Evolutionary conservation across 30 jellyfish, hydroid and myxozoan genomes (phyloP), one percentile per base, ranked within the genome.

Genomic region (Aurelia aurita): DNA sequence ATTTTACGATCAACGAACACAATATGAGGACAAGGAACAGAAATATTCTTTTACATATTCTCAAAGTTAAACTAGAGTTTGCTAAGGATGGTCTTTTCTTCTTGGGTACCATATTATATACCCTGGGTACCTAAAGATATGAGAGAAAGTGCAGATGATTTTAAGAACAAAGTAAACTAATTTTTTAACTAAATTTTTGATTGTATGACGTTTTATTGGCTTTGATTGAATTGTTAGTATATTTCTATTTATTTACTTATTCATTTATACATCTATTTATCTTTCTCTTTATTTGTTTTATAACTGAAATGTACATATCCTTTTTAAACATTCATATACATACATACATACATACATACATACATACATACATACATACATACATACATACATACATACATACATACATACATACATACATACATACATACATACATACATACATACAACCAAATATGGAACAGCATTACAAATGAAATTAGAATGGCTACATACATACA

Each of bases 21-120:
- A 44, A 69, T 45, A 35, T 23, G 61, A 69, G 80, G 67, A 78
- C 92, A 65, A 68, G 84, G 68, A 77, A 88, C 88, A 77, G 84
- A 65, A 67, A 79, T 44, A 31, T 79, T 60, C 88, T 80, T 3
- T 51, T 60, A 34, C 63, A 20, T 2, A 34, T 80, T 13, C 83
- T 73, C 8, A 63, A 64, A 66, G 90, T 80, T 45, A 80, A 53
- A 71, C 84, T 64, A 27, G 90, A 64, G 72, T 34, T 67, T 66
- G 75, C 86, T 20, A 67, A 66, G 74, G 35, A 72, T 65, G 91
- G 91, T 43, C 54, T 66, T 45, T 82, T 68, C 85, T 67, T 53
- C 18, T 65, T 82, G 85, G 85, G 85, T 44, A 86, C 91, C 1
- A 82, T 25, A 58, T 69, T 82, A 49, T 82, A 43, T 67, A 68